A percentile compares a stretch with the other conserved stretches of the same genome.
Evolutionary conservation across 2,888 invertebrate genomes (phyloP).

Genomic region (Adela reaumurella): DNA sequence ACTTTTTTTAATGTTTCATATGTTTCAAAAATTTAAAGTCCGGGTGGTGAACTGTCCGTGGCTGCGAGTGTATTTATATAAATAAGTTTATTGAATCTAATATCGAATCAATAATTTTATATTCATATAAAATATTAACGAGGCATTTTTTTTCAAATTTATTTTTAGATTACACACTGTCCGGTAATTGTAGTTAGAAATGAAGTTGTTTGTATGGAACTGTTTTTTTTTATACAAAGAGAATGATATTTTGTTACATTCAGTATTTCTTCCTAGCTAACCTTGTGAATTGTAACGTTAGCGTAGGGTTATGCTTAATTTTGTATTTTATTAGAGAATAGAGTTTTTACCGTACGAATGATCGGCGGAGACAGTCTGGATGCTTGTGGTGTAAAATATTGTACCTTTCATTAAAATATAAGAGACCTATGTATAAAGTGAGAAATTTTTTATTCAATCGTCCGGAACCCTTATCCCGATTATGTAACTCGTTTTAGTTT

Average conservation of each 20-base stretch:
- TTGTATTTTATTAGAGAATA: conserved; percentile 32
- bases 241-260: conserved; percentile 29
- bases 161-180: too few relatives aligned
- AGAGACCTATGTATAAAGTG: conserved; percentile 53
- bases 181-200: too few relatives aligned
- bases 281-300: conserved; percentile 30
- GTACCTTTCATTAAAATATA: conserved; percentile 53
- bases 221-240: not conserved
- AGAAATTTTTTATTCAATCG: conserved; percentile 20
- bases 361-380: conserved; percentile 32
- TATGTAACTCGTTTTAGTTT: too few relatives aligned
- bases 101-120: too few relatives aligned
- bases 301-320: conserved; percentile 39
- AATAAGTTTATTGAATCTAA: too few relatives aligned
- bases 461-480: too few relatives aligned
- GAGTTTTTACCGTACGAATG: conserved; percentile 36
- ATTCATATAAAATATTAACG: too few relatives aligned
- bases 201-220: not conserved
- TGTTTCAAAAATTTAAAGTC: too few relatives aligned
- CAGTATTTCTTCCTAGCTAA: conserved; percentile 52
- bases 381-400: conserved; percentile 45
- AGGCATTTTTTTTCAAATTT: too few relatives aligned
- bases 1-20: too few relatives aligned
- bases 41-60: too few relatives aligned
- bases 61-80: too few relatives aligned